A percentile compares a stretch with the other conserved stretches of the same genome.
Evolutionary conservation across 1,140 invertebrate genomes (phyloP).

Genomic region (Tribolium castaneum): DNA sequence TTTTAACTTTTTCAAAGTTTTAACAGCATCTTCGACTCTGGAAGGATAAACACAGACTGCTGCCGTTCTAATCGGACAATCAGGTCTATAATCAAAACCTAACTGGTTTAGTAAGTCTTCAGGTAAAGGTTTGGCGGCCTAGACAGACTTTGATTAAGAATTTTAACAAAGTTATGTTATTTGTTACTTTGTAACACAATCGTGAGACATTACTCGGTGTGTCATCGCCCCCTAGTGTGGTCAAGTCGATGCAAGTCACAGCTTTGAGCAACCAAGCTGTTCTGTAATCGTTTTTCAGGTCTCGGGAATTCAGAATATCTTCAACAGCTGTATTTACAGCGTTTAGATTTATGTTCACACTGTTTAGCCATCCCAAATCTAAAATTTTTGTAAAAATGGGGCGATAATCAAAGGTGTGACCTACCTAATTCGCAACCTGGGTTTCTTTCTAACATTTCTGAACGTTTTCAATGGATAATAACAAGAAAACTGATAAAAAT

Average conservation of each 20-base stretch:
- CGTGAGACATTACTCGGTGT: slow-evolving; percentile 82
- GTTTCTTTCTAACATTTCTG: slow-evolving; percentile 54
- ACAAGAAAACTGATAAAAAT: neutral
- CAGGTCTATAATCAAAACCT: slow-evolving; percentile 57
- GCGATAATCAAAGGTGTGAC: too few species aligned
- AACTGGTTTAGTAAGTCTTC: slow-evolving; percentile 57
- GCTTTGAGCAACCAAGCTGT: slow-evolving; percentile 84
- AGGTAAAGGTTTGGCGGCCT: slow-evolving; percentile 71
- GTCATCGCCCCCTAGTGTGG: slow-evolving; percentile 91
- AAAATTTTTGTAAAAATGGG: slow-evolving; percentile 44
- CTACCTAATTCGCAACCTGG: slow-evolving; percentile 60
- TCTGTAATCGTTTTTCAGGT: slow-evolving; percentile 66
- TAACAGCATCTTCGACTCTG: slow-evolving; percentile 78
- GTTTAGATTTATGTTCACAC: slow-evolving; percentile 71
- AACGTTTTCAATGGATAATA: too few species aligned
- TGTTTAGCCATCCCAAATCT: slow-evolving; percentile 71
- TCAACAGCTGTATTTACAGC: slow-evolving; percentile 69
- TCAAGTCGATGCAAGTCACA: slow-evolving; percentile 90
- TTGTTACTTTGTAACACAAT: slow-evolving; percentile 81
- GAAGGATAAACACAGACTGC: slow-evolving; percentile 96
- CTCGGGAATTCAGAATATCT: slow-evolving; percentile 61
- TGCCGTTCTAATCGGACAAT: slow-evolving; percentile 70
- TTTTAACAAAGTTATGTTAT: neutral
- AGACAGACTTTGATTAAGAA: slow-evolving; percentile 27
- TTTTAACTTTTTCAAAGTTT: slow-evolving; percentile 71